These are phyloP conservation scores for Folsomia manolachei DNA, from an alignment of 2,888 invertebrate genomes.

Conservation along the genomic window DNA sequence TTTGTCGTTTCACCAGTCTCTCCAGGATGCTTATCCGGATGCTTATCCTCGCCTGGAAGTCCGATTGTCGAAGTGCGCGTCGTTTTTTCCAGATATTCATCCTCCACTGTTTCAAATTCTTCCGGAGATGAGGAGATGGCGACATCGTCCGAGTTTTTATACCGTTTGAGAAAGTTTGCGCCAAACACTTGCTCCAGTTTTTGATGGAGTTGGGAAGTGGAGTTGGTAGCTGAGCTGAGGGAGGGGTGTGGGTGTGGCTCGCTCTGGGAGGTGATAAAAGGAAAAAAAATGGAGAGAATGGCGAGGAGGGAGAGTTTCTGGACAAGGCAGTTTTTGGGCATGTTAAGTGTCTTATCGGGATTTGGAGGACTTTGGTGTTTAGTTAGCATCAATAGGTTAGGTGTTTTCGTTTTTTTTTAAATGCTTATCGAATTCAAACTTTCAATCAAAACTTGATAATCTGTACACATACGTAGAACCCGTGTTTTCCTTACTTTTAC, in stretches of 20 bases:
- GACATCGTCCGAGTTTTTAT: background rate
- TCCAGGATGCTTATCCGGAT: background rate
- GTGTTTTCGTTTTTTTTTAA: too few species aligned
- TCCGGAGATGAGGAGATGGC: background rate
- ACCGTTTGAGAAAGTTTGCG: background rate
- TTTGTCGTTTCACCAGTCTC: slow-evolving; percentile 16
- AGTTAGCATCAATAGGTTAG: too few species aligned
- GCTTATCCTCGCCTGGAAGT: background rate
- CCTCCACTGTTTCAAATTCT: background rate
- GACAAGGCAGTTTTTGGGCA: background rate
- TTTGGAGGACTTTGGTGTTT: too few species aligned
- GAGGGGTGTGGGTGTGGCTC: too few species aligned
- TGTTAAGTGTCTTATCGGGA: background rate
- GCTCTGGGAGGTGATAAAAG: background rate
- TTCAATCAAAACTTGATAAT: too few species aligned
- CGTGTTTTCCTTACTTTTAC: too few species aligned
- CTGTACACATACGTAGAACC: too few species aligned
- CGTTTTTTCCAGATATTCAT: background rate
- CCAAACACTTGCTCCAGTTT: slow-evolving; percentile 2
- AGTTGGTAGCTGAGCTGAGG: too few species aligned
- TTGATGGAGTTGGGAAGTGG: background rate
- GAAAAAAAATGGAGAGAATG: background rate
- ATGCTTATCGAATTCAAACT: too few species aligned
- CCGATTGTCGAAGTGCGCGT: background rate
- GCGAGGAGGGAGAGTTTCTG: background rate